Evolutionary conservation across 92 coral and sea anemone genomes (phyloP).

Genomic region (Isaurus tuberculatus): DNA sequence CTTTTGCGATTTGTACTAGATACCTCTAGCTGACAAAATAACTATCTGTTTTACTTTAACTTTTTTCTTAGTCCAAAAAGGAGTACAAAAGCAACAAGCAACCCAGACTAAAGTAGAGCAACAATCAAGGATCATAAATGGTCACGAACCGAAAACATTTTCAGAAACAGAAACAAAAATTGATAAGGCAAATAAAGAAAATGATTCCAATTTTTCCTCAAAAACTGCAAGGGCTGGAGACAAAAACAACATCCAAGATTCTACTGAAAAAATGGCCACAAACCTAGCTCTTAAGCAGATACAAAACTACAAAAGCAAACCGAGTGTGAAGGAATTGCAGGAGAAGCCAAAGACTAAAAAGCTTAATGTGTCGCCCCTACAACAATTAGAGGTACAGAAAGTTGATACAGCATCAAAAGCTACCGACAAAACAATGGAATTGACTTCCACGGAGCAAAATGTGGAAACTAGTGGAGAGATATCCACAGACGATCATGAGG

Average conservation of each 20-base stretch:
- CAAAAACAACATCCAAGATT: background rate
- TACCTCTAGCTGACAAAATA: no score
- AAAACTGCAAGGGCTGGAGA: background rate
- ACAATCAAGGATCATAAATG: background rate
- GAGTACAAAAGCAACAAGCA: constrained; percentile 45
- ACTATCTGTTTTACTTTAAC: background rate
- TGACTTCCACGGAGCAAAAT: background rate
- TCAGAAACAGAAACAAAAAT: constrained; percentile 12
- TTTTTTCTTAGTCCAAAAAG: background rate
- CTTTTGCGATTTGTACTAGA: no score
- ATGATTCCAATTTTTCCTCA: background rate
- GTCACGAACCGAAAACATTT: background rate
- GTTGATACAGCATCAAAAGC: background rate
- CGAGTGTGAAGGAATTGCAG: background rate
- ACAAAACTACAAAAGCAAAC: background rate
- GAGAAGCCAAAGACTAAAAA: background rate
- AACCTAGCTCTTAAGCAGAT: constrained; percentile 15
- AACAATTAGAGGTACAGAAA: background rate
- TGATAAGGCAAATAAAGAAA: background rate
- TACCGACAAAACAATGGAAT: background rate
- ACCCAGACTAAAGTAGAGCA: background rate
- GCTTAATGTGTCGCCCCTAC: no score
- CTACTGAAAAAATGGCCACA: background rate
- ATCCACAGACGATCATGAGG: background rate
- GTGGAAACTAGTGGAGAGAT: background rate